Evolutionary conservation across 2,113 vertebrate species (phyloP), one percentile per base, ranked within the genome.

Genomic region (Pseudolaguvia tuberculata): DNA sequence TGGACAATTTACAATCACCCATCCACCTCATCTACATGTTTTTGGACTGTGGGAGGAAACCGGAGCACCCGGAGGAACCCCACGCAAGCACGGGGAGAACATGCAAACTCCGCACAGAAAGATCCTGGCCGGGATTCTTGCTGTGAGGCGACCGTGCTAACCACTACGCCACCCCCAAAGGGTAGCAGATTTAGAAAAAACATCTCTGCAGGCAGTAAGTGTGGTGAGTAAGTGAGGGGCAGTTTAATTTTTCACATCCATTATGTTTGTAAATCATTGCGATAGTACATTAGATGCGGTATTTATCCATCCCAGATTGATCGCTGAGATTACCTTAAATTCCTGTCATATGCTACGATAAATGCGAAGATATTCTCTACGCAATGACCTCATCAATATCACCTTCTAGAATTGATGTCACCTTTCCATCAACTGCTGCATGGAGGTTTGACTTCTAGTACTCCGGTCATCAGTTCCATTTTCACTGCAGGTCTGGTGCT

Each of bases 131-230:
- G n/a, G n/a, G n/a, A n/a, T n/a, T n/a, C n/a, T n/a, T n/a, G n/a
- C n/a, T n/a, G n/a, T n/a, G n/a, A n/a, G n/a, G n/a, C n/a, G n/a
- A n/a, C n/a, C n/a, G n/a, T n/a, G n/a, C n/a, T n/a, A n/a, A n/a
- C n/a, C n/a, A n/a, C n/a, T n/a, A n/a, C n/a, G n/a, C n/a, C n/a
- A n/a, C n/a, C n/a, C n/a, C n/a, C n/a, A n/a, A n/a, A n/a, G n/a
- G n/a, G n/a, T n/a, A n/a, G n/a, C 75, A 81, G 72, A 75, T 65
- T 65, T 58, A 71, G 25, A 15, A 55, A 70, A 53, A 73, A 58
- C n/a, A n/a, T n/a, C n/a, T 72, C 73, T 68, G 74, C 29, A 50
- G 29, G n/a, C 65, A 57, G 45, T 65, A 27, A 55, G 23, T 12
- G 39, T 63, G 51, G 52, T 65, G 55, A 68, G 11, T 20, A 45